These are phyloP conservation scores for Helicoverpa armigera DNA, from an alignment of 1,140 invertebrate species.

Conservation along the genomic window DNA sequence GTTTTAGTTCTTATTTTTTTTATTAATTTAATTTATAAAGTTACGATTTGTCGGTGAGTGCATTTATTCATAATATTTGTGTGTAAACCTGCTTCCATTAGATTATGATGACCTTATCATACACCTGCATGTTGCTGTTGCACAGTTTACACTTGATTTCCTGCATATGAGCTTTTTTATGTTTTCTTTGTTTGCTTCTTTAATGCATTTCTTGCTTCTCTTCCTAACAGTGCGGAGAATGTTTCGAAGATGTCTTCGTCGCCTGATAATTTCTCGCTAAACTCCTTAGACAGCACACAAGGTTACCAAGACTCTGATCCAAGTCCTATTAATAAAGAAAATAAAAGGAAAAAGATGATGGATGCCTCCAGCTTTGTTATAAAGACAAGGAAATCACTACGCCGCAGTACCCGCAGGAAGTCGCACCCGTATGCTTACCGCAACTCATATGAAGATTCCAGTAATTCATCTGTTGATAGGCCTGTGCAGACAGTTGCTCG, in stretches of 20 bases:
- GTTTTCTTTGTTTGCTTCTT: conserved; percentile 41
- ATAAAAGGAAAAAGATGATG: conserved; percentile 63
- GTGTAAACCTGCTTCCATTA: conserved; percentile 78
- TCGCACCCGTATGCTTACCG: conserved; percentile 52
- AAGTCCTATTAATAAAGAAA: conserved; percentile 60
- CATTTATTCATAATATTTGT: conserved; percentile 38
- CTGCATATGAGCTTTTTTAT: conserved; percentile 65
- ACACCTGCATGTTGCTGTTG: conserved; percentile 44
- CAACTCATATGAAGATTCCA: conserved; percentile 66
- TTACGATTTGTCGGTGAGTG: conserved; percentile 40
- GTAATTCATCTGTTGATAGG: conserved; percentile 57
- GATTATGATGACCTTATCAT: background rate
- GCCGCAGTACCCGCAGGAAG: conserved; percentile 53
- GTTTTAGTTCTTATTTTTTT: conserved; percentile 14
- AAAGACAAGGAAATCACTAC: conserved; percentile 32
- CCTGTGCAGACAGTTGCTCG: conserved; percentile 53
- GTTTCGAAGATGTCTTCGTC: conserved; percentile 38
- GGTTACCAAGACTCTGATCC: conserved; percentile 73
- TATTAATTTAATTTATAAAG: background rate
- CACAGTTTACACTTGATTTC: conserved; percentile 7
- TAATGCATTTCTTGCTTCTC: conserved; percentile 52
- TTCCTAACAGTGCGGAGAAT: conserved; percentile 37
- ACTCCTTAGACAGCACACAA: conserved; percentile 71
- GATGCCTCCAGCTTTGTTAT: conserved; percentile 46
- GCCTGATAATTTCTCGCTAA: conserved; percentile 53